Percentiles rank a stretch among this genome's conserved stretches.
Conservation (phyloP, 2,888 invertebrate species). For the Fissipunctia ypsillon region DNA sequence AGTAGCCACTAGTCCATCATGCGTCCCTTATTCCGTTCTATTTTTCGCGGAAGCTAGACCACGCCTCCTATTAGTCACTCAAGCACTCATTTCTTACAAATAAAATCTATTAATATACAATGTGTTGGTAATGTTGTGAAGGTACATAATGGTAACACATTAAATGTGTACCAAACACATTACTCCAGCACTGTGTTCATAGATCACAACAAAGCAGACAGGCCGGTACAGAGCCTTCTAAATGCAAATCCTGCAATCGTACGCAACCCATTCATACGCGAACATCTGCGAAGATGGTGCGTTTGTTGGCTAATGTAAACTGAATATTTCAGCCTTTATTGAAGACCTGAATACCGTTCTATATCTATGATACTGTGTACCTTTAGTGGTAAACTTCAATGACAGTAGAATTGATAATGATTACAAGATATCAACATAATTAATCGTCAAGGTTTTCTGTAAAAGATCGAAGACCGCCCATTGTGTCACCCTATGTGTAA, state of each 20-base stretch:
- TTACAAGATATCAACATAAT: background rate
- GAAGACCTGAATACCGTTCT: constrained; percentile 27
- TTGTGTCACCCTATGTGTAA: too few species aligned
- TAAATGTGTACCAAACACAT: constrained; percentile 37
- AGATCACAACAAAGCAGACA: constrained; percentile 45
- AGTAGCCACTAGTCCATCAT: too few species aligned
- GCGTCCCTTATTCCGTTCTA: too few species aligned
- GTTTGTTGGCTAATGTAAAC: constrained; percentile 36
- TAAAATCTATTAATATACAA: too few species aligned
- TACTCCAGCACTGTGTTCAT: constrained; percentile 23
- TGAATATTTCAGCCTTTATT: constrained; percentile 48
- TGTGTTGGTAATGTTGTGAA: too few species aligned
- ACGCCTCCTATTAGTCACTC: too few species aligned
- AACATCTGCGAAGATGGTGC: constrained; percentile 35
- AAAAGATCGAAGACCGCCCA: too few species aligned
- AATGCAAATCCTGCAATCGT: constrained; percentile 39
- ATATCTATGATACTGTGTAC: background rate
- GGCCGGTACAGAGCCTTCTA: constrained; percentile 35
- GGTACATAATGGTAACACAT: constrained; percentile 5
- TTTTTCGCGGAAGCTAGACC: too few species aligned
- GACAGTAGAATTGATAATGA: background rate
- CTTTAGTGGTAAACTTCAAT: background rate
- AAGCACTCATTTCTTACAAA: too few species aligned
- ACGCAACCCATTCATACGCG: constrained; percentile 26
- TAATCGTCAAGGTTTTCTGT: background rate